Evolutionary conservation across 1,140 invertebrate genomes (phyloP).

Genomic region (Tetramorium simillimum): DNA sequence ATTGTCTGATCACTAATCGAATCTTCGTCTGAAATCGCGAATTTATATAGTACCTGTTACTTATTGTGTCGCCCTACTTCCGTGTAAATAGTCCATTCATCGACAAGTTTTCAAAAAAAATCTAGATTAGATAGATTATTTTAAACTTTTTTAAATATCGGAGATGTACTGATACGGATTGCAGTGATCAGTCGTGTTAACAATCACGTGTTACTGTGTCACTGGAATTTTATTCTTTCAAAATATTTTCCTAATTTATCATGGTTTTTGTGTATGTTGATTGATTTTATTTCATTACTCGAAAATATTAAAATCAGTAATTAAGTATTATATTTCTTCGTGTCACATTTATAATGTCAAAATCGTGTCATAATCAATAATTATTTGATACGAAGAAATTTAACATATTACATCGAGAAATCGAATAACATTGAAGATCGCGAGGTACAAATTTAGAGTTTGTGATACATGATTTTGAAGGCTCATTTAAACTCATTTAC

Average conservation of each 20-base stretch:
- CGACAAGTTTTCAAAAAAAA: not conserved
- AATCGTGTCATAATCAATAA: not conserved
- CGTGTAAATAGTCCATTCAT: not conserved
- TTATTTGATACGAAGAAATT: not conserved
- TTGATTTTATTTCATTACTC: too few relatives aligned
- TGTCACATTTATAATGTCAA: too few relatives aligned
- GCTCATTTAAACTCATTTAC: too few relatives aligned
- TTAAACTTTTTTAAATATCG: not conserved
- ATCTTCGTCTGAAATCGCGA: not conserved
- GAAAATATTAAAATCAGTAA: too few relatives aligned
- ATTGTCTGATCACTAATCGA: not conserved
- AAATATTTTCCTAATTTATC: too few relatives aligned
- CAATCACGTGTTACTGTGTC: too few relatives aligned
- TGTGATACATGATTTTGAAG: not conserved
- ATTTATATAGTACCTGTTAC: slow-evolving; percentile 17
- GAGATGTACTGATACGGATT: not conserved
- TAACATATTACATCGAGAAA: too few relatives aligned
- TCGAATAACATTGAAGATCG: not conserved
- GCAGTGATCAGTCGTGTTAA: too few relatives aligned
- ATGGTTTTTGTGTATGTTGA: too few relatives aligned
- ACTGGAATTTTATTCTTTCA: too few relatives aligned
- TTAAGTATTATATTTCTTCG: too few relatives aligned
- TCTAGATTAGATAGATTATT: slow-evolving; percentile 34
- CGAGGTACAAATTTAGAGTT: not conserved
- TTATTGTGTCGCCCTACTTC: not conserved